Percentiles rank a stretch among this genome's conserved stretches.
These are phyloP conservation scores for Galeruca laticollis DNA, from an alignment of 2,888 invertebrate species.

Conservation along the genomic window DNA sequence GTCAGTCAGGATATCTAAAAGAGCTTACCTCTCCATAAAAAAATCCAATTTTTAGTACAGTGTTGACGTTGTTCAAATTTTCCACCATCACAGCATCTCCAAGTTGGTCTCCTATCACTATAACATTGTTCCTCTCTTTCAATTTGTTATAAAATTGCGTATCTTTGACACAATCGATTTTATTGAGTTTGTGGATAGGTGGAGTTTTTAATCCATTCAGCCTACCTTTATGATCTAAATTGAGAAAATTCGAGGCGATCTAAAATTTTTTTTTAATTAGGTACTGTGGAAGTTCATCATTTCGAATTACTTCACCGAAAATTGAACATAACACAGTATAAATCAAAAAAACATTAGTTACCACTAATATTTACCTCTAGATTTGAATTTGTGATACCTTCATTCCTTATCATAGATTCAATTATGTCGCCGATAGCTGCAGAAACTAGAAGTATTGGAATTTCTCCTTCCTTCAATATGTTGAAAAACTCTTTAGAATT, in stretches of 20 bases:
- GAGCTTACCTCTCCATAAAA: constrained; percentile 63
- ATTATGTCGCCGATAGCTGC: not conserved
- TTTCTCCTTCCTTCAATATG: not conserved
- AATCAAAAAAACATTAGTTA: not conserved
- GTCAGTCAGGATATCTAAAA: too few relatives aligned
- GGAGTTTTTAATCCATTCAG: not conserved
- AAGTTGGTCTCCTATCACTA: constrained; percentile 74
- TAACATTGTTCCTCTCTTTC: not conserved
- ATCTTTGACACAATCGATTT: not conserved
- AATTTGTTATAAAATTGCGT: not conserved
- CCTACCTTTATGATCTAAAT: not conserved
- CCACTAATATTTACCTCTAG: not conserved
- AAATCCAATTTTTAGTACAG: constrained; percentile 76
- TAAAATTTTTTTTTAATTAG: not conserved
- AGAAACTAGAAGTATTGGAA: not conserved
- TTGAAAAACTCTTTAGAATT: constrained; percentile 1
- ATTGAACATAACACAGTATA: too few relatives aligned
- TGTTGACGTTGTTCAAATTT: constrained; percentile 83
- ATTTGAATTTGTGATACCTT: not conserved
- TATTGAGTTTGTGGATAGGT: not conserved
- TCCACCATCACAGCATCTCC: constrained; percentile 95
- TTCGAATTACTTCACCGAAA: too few relatives aligned
- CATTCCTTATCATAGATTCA: not conserved
- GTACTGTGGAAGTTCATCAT: too few relatives aligned
- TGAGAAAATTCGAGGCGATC: not conserved